These are phyloP conservation scores for Natator depressus DNA, from an alignment of 2,113 vertebrate genomes.

Conservation along the genomic window DNA sequence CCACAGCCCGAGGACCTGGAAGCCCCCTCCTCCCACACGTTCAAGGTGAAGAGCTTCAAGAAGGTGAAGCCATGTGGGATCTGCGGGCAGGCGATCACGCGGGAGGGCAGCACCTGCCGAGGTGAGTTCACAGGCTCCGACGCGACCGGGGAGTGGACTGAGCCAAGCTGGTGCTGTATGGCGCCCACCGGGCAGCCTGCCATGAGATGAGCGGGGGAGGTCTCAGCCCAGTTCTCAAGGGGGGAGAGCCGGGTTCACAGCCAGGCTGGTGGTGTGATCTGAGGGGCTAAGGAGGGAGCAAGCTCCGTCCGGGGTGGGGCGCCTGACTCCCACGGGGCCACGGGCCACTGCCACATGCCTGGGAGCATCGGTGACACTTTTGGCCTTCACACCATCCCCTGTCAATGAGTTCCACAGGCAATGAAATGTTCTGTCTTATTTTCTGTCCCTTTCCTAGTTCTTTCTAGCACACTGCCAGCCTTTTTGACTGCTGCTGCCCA, in stretches of 20 bases:
- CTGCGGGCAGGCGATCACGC: conserved; percentile 90
- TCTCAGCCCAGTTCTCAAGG: not conserved
- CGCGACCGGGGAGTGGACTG: not conserved
- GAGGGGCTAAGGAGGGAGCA: too few species aligned
- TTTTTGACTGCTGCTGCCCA: not conserved
- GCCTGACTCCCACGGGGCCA: not conserved
- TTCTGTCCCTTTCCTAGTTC: not conserved
- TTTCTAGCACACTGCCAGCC: not conserved
- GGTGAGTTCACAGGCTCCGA: conserved; percentile 77
- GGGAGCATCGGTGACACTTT: not conserved
- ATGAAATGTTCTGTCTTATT: not conserved
- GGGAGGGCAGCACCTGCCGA: conserved; percentile 93
- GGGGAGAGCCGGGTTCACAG: too few species aligned
- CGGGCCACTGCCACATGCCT: not conserved
- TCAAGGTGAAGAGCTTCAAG: conserved; percentile 95
- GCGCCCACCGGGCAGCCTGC: too few species aligned
- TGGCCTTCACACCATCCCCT: not conserved
- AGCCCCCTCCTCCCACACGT: conserved; percentile 87
- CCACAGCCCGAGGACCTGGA: conserved; percentile 93
- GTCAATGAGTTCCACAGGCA: not conserved
- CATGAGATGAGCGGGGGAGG: not conserved
- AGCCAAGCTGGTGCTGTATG: too few species aligned
- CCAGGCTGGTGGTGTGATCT: too few species aligned
- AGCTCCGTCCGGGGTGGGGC: too few species aligned
- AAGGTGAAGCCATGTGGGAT: conserved; percentile 92